These are phyloP conservation scores for Ptiloglossa arizonensis DNA, from an alignment of 1,140 invertebrate genomes.

Conservation along the genomic window DNA sequence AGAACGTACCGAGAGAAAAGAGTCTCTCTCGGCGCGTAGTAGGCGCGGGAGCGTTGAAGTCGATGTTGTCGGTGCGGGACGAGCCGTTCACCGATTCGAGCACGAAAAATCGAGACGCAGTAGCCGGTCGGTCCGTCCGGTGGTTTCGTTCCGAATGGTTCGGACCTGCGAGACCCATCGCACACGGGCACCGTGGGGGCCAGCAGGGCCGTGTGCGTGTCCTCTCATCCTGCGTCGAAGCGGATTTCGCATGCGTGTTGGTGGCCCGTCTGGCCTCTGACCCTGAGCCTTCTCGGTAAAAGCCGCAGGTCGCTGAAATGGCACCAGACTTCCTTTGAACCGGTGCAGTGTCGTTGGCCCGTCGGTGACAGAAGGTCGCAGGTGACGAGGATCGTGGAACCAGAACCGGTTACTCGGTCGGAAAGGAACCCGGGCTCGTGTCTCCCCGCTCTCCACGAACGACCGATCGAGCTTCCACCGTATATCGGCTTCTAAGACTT, in stretches of 20 bases:
- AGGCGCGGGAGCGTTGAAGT: too few relatives aligned
- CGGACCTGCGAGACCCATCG: slow-evolving; percentile 18
- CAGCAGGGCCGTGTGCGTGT: slow-evolving; percentile 17
- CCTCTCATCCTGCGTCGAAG: slow-evolving; percentile 16
- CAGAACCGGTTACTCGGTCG: slow-evolving; percentile 62
- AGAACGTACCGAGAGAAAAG: not conserved
- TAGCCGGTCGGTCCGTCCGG: slow-evolving; percentile 4
- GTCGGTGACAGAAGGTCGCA: slow-evolving; percentile 70
- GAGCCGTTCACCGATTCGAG: not conserved
- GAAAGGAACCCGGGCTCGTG: slow-evolving; percentile 54
- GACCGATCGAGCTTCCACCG: slow-evolving; percentile 26
- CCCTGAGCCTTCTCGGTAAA: slow-evolving; percentile 68
- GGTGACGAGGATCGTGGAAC: slow-evolving; percentile 68
- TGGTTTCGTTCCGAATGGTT: slow-evolving; percentile 16
- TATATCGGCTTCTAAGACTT: slow-evolving; percentile 58
- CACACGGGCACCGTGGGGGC: not conserved
- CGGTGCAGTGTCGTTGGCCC: slow-evolving; percentile 69
- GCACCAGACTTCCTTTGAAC: slow-evolving; percentile 71
- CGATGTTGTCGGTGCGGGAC: too few relatives aligned
- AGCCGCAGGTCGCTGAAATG: slow-evolving; percentile 70
- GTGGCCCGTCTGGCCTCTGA: slow-evolving; percentile 69
- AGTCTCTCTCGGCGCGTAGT: not conserved
- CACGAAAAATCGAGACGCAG: slow-evolving; percentile 54
- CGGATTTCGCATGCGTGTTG: slow-evolving; percentile 57
- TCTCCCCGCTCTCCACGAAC: not conserved